phyloP scores from a whole-genome alignment of 2,113 vertebrate species.

The Sterrhoptilus dennistouni region DNA sequence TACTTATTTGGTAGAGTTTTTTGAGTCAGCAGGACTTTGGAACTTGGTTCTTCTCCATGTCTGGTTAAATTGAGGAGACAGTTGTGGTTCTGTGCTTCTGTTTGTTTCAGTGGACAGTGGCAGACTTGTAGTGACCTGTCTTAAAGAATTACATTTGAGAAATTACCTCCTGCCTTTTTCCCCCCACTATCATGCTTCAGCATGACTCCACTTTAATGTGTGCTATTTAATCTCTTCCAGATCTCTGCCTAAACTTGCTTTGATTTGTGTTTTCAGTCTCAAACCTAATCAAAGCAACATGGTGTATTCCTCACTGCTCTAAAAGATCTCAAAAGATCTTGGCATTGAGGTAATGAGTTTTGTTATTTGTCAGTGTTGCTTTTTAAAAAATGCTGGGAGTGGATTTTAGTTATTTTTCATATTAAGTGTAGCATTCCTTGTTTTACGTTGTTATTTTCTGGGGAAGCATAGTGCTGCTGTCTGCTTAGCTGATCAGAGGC shows the following conservation, averaged over 20 bases:
- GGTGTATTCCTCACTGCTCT: background rate
- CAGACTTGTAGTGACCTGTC: background rate
- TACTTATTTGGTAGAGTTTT: background rate
- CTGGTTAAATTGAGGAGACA: background rate
- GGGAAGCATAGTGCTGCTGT: background rate
- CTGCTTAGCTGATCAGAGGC: background rate
- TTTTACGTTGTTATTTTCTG: background rate
- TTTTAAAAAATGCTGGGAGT: background rate
- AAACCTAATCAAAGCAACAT: constrained; percentile 14
- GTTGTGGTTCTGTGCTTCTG: background rate
- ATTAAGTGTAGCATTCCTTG: background rate
- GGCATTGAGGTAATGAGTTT: background rate
- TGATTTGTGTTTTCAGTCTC: constrained; percentile 19
- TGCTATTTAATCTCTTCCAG: constrained; percentile 22
- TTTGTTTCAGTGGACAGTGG: background rate
- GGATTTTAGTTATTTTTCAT: background rate
- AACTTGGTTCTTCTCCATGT: background rate
- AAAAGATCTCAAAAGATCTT: background rate
- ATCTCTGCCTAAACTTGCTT: constrained; percentile 41
- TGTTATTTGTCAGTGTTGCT: background rate
- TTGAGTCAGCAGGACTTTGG: background rate
- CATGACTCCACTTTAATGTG: background rate
- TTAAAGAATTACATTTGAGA: background rate
- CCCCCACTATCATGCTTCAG: background rate
- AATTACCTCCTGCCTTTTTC: background rate